Evolutionary conservation across 2,888 invertebrate genomes (phyloP).

Genomic region (Dynastes grantii): DNA sequence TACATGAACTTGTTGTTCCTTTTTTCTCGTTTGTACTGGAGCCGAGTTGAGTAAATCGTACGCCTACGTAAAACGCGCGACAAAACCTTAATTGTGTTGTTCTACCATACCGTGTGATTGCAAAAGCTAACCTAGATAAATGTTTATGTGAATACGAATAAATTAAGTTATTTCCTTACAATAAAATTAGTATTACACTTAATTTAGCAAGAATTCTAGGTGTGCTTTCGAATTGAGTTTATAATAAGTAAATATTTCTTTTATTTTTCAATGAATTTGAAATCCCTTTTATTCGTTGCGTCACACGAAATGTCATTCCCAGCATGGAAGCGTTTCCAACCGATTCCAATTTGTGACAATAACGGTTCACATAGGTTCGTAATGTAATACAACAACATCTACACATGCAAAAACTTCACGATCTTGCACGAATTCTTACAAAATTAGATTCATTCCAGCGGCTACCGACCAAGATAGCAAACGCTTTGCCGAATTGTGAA

Average conservation of each 20-base stretch:
- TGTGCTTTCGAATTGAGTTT: too few relatives aligned
- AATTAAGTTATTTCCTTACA: too few relatives aligned
- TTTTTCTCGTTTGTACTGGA: background rate
- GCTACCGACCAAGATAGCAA: background rate
- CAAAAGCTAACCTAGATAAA: slow-evolving; percentile 18
- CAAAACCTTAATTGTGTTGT: slow-evolving; percentile 23
- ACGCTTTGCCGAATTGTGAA: slow-evolving; percentile 29
- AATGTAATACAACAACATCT: background rate
- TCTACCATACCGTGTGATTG: background rate
- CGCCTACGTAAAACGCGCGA: slow-evolving; percentile 21
- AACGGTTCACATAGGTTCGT: background rate
- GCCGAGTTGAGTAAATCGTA: slow-evolving; percentile 11
- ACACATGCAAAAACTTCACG: background rate
- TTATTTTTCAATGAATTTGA: too few relatives aligned
- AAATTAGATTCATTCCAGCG: slow-evolving; percentile 24
- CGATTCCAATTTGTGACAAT: background rate
- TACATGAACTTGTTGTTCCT: slow-evolving; percentile 39
- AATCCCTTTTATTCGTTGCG: too few relatives aligned
- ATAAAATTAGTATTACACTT: too few relatives aligned
- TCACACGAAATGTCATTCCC: too few relatives aligned
- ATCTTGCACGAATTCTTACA: slow-evolving; percentile 36
- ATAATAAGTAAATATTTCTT: too few relatives aligned
- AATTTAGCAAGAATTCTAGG: too few relatives aligned
- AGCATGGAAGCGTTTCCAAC: too few relatives aligned
- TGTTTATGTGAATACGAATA: background rate